A percentile compares a stretch with the other conserved stretches of the same genome.
These are phyloP conservation scores for Rhynchonycteris naso DNA, from an alignment of 2,797 vertebrate species.

Conservation along the genomic window DNA sequence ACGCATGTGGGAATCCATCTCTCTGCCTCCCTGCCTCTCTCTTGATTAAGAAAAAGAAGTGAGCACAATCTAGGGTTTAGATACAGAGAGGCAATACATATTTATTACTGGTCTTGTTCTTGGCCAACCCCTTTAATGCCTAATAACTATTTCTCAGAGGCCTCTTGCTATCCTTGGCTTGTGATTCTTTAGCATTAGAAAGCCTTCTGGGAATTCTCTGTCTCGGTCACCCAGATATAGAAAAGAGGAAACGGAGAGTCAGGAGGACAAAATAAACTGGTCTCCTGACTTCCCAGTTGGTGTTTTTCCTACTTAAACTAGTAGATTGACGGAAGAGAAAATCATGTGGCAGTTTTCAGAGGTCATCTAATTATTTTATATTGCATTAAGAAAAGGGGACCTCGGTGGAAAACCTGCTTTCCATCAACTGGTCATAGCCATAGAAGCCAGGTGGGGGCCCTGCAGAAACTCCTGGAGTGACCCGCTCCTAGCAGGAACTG, in stretches of 20 bases:
- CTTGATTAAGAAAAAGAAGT: too few species aligned
- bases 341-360: not conserved
- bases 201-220: not conserved
- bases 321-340: not conserved
- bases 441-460: slow-evolving; percentile 20
- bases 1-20: too few species aligned
- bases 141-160: not conserved
- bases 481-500: slow-evolving; percentile 79
- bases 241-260: not conserved
- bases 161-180: fast-evolving
- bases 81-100: not conserved
- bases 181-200: not conserved
- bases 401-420: slow-evolving; percentile 46
- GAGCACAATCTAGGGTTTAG: not conserved
- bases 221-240: not conserved
- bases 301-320: not conserved
- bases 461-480: slow-evolving; percentile 36
- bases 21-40: too few species aligned
- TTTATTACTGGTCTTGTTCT: not conserved
- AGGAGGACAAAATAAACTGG: not conserved
- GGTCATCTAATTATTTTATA: slow-evolving; percentile 21
- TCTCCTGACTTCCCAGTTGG: not conserved
- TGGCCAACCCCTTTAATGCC: not conserved
- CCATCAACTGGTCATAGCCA: slow-evolving; percentile 11
- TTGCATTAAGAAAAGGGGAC: slow-evolving; percentile 28